Evolutionary conservation across 2,113 vertebrate species (phyloP).

Genomic region (Paramormyrops kingsleyae): DNA sequence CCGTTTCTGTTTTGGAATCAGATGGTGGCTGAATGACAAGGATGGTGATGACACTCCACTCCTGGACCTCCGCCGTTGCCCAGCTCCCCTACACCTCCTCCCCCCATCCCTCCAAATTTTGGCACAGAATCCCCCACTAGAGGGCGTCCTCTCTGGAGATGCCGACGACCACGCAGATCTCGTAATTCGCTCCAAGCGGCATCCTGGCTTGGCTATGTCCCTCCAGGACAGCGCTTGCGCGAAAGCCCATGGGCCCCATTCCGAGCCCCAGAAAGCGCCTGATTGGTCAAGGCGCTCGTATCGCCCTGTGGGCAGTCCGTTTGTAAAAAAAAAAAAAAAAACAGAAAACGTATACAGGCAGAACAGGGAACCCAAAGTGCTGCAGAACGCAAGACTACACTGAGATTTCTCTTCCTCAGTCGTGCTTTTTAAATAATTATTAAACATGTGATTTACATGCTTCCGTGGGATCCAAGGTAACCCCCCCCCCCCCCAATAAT

Average conservation of each 20-base stretch:
- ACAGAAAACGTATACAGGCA: not conserved
- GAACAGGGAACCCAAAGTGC: not conserved
- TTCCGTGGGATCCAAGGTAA: not conserved
- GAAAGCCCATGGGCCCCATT: too few species aligned
- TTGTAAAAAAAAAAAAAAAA: not conserved
- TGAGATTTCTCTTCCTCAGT: not conserved
- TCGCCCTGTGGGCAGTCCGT: not conserved
- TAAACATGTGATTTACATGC: not conserved
- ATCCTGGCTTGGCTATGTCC: not conserved
- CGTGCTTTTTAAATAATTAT: not conserved
- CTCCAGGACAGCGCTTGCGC: not conserved
- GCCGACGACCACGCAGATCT: not conserved
- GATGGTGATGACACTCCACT: not conserved
- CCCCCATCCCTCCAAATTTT: not conserved
- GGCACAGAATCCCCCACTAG: not conserved
- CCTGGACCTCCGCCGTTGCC: not conserved
- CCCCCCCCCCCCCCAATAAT: not conserved
- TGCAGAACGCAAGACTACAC: not conserved
- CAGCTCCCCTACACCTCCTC: not conserved
- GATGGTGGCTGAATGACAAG: not conserved
- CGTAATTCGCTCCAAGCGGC: not conserved
- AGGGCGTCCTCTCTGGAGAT: not conserved
- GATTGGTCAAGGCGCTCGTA: not conserved
- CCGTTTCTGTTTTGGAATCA: not conserved
- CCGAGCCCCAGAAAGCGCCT: not conserved